These are phyloP conservation scores for Microplitis deprimator DNA, from an alignment of 2,888 invertebrate species.

Conservation along the genomic window DNA sequence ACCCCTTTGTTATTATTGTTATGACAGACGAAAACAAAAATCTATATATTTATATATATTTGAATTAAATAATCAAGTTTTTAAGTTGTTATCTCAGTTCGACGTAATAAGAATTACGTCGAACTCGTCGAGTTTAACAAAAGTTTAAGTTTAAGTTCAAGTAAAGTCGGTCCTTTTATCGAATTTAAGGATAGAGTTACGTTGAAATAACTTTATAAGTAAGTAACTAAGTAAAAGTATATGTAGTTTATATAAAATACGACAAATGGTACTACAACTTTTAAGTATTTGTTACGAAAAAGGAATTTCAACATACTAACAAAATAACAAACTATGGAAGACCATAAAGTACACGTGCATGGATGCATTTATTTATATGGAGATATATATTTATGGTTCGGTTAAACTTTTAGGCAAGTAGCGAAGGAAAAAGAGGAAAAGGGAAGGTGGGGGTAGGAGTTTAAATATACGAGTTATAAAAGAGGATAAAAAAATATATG, in stretches of 20 bases:
- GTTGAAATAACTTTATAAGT: neutral
- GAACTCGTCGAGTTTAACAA: too few relatives aligned
- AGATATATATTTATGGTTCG: too few relatives aligned
- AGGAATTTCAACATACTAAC: constrained; percentile 51
- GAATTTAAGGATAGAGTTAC: too few relatives aligned
- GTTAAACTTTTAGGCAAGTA: neutral
- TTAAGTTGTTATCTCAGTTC: too few relatives aligned
- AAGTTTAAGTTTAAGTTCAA: too few relatives aligned
- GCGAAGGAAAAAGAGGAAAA: neutral
- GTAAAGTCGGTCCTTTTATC: too few relatives aligned
- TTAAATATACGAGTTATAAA: constrained; percentile 28
- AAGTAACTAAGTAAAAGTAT: constrained; percentile 15
- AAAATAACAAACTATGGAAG: neutral
- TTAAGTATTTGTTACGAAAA: constrained; percentile 65
- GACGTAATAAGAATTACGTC: too few relatives aligned
- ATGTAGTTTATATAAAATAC: constrained; percentile 22
- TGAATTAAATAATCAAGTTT: too few relatives aligned
- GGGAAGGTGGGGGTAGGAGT: constrained; percentile 18
- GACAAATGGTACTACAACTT: constrained; percentile 65
- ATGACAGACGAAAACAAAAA: too few relatives aligned
- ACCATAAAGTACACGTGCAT: constrained; percentile 66
- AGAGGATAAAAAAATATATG: constrained; percentile 26
- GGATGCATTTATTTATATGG: constrained; percentile 59
- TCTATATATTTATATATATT: too few relatives aligned
- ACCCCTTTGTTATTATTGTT: too few relatives aligned